Conservation (phyloP, 2,113 vertebrate genomes). For the Pangasianodon gigas region DNA sequence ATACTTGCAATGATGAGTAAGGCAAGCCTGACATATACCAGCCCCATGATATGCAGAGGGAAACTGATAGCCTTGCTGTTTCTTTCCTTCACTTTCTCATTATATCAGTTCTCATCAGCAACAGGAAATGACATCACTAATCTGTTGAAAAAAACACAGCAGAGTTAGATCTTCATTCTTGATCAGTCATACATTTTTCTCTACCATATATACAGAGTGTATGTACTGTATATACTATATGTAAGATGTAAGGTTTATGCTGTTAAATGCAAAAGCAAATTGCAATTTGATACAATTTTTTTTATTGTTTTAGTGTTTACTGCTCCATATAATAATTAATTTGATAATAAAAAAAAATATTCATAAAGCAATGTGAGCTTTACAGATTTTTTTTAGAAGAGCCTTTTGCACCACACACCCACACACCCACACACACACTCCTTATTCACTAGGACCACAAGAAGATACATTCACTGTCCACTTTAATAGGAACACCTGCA, state of each 20-base stretch:
- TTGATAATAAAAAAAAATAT: too few relatives aligned
- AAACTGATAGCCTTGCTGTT: background rate
- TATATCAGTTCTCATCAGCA: slow-evolving; percentile 19
- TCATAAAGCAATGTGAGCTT: too few relatives aligned
- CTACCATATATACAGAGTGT: too few relatives aligned
- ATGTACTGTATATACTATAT: background rate
- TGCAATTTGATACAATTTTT: too few relatives aligned
- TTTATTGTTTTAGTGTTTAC: too few relatives aligned
- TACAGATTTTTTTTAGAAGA: too few relatives aligned
- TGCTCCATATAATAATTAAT: too few relatives aligned
- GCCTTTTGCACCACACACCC: too few relatives aligned
- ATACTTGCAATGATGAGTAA: slow-evolving; percentile 19
- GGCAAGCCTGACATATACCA: slow-evolving; percentile 17
- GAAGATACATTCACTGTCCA: background rate
- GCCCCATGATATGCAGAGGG: slow-evolving; percentile 18
- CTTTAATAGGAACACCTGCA: background rate
- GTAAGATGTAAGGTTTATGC: background rate
- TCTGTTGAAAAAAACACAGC: background rate
- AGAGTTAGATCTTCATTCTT: background rate
- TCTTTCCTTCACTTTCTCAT: background rate
- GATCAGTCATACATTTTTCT: background rate
- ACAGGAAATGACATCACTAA: slow-evolving; percentile 48
- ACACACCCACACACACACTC: too few relatives aligned
- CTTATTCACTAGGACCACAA: too few relatives aligned
- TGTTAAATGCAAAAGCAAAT: too few relatives aligned